Conservation (phyloP, 2,797 vertebrate genomes). For the Sebastes nivosus region DNA sequence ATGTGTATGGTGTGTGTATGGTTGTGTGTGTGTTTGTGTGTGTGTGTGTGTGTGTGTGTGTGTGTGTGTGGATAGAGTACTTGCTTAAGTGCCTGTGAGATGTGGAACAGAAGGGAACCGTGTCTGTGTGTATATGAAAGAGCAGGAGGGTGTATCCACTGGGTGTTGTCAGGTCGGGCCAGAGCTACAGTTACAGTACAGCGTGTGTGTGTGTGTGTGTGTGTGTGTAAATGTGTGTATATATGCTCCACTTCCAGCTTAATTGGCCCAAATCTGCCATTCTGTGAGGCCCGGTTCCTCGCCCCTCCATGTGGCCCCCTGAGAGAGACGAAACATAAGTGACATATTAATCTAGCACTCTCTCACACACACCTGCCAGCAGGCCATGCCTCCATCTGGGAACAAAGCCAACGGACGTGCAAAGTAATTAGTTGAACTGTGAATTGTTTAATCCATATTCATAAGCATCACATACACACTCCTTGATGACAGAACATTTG, state of each 20-base stretch:
- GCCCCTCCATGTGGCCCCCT: conserved; percentile 47
- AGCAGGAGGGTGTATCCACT: conserved; percentile 25
- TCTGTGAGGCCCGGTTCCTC: conserved; percentile 41
- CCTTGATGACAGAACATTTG: not conserved
- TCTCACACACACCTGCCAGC: conserved; percentile 30
- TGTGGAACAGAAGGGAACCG: conserved; percentile 32
- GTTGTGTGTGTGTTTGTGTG: not conserved
- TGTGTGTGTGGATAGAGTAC: conserved; percentile 19
- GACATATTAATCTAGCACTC: conserved; percentile 53
- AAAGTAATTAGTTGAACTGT: conserved; percentile 67
- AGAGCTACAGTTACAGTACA: not conserved
- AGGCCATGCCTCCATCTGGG: conserved; percentile 42
- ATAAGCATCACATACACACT: conserved; percentile 2
- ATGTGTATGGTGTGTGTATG: not conserved
- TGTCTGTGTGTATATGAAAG: conserved; percentile 3
- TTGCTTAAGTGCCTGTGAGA: conserved; percentile 38
- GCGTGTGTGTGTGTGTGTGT: not conserved
- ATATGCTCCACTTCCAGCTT: conserved; percentile 54
- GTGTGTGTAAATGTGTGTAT: conserved; percentile 9
- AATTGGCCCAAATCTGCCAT: conserved; percentile 83
- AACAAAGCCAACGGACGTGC: conserved; percentile 28
- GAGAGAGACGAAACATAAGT: conserved; percentile 47
- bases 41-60: conserved; percentile 13
- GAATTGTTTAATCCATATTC: conserved; percentile 28
- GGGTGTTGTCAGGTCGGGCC: conserved; percentile 42